Conservation (phyloP, 2,797 vertebrate species). For the Tachyglossus aculeatus region DNA sequence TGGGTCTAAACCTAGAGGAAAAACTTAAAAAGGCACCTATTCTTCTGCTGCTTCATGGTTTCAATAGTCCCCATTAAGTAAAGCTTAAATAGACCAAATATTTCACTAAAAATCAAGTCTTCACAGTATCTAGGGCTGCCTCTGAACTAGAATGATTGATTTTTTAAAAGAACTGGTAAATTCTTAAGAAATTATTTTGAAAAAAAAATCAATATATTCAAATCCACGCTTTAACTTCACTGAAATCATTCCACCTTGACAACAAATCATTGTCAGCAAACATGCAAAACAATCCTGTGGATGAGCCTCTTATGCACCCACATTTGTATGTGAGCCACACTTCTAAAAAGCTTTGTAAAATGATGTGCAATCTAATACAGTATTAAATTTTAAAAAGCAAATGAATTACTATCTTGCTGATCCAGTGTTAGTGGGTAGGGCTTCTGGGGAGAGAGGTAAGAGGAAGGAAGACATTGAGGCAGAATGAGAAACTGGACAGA, state of each 20-base stretch:
- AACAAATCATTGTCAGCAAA: too few relatives aligned
- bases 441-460: too few relatives aligned
- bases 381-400: too few relatives aligned
- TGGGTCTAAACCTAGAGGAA: background rate
- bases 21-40: background rate
- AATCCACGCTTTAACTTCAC: background rate
- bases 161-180: background rate
- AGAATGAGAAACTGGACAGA: too few relatives aligned
- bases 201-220: background rate
- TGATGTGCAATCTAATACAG: too few relatives aligned
- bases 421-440: too few relatives aligned
- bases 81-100: background rate
- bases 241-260: background rate
- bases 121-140: background rate
- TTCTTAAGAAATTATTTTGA: background rate
- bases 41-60: background rate
- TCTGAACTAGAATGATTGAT: background rate
- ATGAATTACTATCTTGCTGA: too few relatives aligned
- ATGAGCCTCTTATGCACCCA: too few relatives aligned
- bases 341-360: too few relatives aligned
- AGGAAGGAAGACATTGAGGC: too few relatives aligned
- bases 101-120: background rate
- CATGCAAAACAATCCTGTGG: too few relatives aligned
- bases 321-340: too few relatives aligned
- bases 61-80: background rate